Conservation (phyloP, 1,140 invertebrate species). For the Campoletis sonorensis region DNA sequence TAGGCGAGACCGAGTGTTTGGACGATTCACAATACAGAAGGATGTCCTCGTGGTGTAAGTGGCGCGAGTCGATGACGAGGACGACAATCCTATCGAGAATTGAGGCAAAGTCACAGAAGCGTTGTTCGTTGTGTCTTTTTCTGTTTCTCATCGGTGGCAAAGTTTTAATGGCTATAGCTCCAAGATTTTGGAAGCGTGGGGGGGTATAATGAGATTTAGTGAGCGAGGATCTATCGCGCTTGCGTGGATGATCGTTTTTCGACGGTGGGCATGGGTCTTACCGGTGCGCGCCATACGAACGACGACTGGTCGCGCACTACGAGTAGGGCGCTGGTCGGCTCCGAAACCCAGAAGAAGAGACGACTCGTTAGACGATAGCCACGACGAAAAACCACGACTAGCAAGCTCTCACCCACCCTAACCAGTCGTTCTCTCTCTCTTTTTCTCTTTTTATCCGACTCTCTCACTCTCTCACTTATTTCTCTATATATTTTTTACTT, state of each 20-base stretch:
- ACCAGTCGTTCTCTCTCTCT: conserved; percentile 45
- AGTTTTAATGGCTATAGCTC: not conserved
- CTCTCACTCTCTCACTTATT: not conserved
- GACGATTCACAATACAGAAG: not conserved
- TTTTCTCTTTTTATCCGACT: not conserved
- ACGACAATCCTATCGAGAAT: conserved; percentile 13
- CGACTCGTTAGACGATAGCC: conserved; percentile 54
- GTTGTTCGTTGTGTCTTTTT: not conserved
- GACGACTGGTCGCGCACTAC: conserved; percentile 75
- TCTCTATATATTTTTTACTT: conserved; percentile 8
- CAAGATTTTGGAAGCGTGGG: conserved; percentile 5
- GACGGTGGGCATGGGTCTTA: conserved; percentile 68
- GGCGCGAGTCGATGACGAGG: conserved; percentile 35
- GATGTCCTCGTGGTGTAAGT: conserved; percentile 43
- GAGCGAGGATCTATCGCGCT: conserved; percentile 61
- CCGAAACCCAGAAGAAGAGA: conserved; percentile 69
- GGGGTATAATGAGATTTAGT: not conserved
- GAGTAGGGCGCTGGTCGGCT: conserved; percentile 76
- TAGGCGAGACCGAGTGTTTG: conserved; percentile 5
- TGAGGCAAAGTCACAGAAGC: conserved; percentile 23
- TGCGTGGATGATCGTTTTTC: conserved; percentile 68
- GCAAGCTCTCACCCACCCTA: conserved; percentile 43
- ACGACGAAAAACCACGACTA: conserved; percentile 49
- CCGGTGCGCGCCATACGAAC: conserved; percentile 75
- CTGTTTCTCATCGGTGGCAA: not conserved